A percentile compares a stretch with the other conserved stretches of the same genome.
phyloP scores from a whole-genome alignment of 2,797 vertebrate genomes.

The Alauda arvensis region DNA sequence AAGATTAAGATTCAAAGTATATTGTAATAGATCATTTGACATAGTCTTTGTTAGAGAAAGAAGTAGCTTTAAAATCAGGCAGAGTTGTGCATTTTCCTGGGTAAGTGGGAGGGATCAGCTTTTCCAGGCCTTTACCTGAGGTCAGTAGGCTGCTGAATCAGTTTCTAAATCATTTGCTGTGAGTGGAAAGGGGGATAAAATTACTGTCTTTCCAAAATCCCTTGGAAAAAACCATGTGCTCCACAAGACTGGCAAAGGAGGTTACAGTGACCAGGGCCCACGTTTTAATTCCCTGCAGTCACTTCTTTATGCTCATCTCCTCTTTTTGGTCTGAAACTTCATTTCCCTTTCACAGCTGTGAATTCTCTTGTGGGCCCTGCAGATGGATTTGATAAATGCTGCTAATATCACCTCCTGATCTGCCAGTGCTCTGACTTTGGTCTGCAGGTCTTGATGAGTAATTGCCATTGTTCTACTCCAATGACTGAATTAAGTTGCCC shows the following conservation, averaged over 20 bases:
- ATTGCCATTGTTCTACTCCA: constrained; percentile 85
- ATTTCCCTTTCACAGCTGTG: constrained; percentile 85
- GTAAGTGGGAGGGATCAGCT: neutral
- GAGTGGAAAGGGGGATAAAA: neutral
- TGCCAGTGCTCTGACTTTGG: constrained; percentile 75
- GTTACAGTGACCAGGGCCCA: neutral
- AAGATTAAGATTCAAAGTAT: neutral
- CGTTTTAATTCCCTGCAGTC: constrained; percentile 60
- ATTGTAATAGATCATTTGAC: neutral
- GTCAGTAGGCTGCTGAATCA: neutral
- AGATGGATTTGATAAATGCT: constrained; percentile 88
- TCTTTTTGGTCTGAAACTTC: constrained; percentile 71
- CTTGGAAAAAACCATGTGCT: neutral
- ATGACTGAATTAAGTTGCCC: constrained; percentile 75
- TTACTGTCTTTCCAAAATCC: neutral
- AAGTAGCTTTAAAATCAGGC: neutral
- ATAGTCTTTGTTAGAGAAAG: neutral
- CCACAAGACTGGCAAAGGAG: neutral
- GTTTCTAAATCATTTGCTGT: constrained; percentile 11
- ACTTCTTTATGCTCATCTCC: constrained; percentile 64
- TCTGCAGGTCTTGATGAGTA: constrained; percentile 79
- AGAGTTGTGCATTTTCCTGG: neutral
- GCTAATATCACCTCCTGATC: constrained; percentile 90
- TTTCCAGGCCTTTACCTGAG: neutral
- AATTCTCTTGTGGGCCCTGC: constrained; percentile 81